phyloP scores from a whole-genome alignment of 2,797 vertebrate genomes.

The Coranthus polyacanthus region DNA sequence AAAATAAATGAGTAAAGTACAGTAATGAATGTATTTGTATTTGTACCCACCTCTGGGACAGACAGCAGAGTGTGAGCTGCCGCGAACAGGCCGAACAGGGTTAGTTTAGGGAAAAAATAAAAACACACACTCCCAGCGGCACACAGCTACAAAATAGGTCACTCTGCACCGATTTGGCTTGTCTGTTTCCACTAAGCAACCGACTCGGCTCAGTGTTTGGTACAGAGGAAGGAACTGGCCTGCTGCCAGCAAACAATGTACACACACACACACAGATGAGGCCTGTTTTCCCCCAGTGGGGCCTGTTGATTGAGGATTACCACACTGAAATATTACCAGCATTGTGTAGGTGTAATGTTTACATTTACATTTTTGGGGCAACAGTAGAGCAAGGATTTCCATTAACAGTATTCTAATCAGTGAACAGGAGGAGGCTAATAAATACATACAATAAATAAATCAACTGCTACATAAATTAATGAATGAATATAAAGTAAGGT shows the following conservation, averaged over 20 bases:
- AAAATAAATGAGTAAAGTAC: no score
- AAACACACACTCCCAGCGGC: slow-evolving; percentile 88
- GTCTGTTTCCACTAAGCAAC: slow-evolving; percentile 91
- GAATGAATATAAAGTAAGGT: background rate
- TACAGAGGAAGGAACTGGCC: slow-evolving; percentile 87
- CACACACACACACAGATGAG: slow-evolving; percentile 55
- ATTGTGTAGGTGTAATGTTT: slow-evolving; percentile 74
- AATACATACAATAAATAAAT: slow-evolving; percentile 3
- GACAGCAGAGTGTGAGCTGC: no score
- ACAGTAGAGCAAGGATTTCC: slow-evolving; percentile 43
- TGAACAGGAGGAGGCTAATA: slow-evolving; percentile 17
- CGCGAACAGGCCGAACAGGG: slow-evolving; percentile 33
- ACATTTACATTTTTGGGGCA: slow-evolving; percentile 64
- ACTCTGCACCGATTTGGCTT: slow-evolving; percentile 94
- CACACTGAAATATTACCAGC: slow-evolving; percentile 78
- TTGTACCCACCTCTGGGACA: no score
- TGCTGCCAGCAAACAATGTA: slow-evolving; percentile 88
- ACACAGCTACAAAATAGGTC: slow-evolving; percentile 94
- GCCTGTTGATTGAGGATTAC: slow-evolving; percentile 90
- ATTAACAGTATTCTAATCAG: slow-evolving; percentile 18
- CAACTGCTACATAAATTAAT: background rate
- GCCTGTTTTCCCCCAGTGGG: slow-evolving; percentile 62
- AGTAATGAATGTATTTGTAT: no score
- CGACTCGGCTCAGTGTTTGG: slow-evolving; percentile 89
- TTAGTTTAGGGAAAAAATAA: slow-evolving; percentile 51